Evolutionary conservation across 2,113 vertebrate species (phyloP), one percentile per base, ranked within the genome.

Genomic region (Gadus macrocephalus): DNA sequence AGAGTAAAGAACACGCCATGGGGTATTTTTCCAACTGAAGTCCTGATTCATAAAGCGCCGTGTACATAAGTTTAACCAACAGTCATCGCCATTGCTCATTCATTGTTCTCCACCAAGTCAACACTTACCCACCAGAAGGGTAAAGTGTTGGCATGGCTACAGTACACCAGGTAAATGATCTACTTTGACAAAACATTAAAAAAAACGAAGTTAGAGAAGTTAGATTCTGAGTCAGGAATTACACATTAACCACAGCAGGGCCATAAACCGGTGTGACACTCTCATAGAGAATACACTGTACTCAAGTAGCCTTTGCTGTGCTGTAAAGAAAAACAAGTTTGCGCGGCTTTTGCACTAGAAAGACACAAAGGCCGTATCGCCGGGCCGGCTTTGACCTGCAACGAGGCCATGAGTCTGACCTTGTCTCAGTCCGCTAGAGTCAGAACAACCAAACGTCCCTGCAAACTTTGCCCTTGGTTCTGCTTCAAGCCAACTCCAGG

Each of bases 381-480:
- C 25, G 22, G 5, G 69, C 69, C 66, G 28, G 1, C 8, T 60
- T 35, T 78, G 68, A 85, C 67, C 74, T 55, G 42, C n/a, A 17
- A 68, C 16, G 64, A 62, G 75, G 70, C 79, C 74, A 79, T 76
- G 74, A 25, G 25, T 25, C 25, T 3, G 25, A 38, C 64, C 64
- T 66, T 25, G 71, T 67, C 55, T 68, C 20, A 28, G 53, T 67
- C 20, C 49, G 70, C 68, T 71, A 4, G 28, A 81, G 69, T 71
- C 60, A 4, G 42, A 66, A 61, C 20, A 2, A 72, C 66, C 75
- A n/a, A 72, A 64, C 59, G 11, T 72, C 72, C 74, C 61, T 42
- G 89, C 85, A 93, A 96, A 96, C 93, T 95, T 94, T 94, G 93
- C 92, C 94, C 95, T 95, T 95, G 92, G 85, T 88, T 90, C 89